phyloP scores from a whole-genome alignment of 2,797 vertebrate species.

The Choloepus didactylus region DNA sequence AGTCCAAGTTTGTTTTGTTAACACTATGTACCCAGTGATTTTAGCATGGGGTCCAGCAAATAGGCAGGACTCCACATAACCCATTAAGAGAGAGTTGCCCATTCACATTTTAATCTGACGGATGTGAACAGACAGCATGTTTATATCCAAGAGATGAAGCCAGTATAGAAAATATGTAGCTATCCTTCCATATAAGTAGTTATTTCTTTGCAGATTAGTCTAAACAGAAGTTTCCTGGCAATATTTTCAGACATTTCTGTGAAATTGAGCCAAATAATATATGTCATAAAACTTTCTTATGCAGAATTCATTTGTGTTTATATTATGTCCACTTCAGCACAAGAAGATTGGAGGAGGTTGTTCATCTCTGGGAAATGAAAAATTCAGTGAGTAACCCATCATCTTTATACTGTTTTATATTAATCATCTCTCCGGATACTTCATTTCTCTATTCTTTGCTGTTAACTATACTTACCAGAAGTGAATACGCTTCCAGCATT shows the following conservation, averaged over 20 bases:
- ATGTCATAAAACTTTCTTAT: slow-evolving; percentile 58
- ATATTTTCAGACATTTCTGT: slow-evolving; percentile 67
- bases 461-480: slow-evolving; percentile 46
- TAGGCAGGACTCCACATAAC: background rate
- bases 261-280: slow-evolving; percentile 63
- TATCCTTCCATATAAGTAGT: slow-evolving; percentile 58
- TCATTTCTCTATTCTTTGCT: slow-evolving; percentile 66
- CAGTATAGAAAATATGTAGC: slow-evolving; percentile 69
- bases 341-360: slow-evolving; percentile 29
- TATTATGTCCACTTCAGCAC: slow-evolving; percentile 26
- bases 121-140: background rate
- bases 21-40: background rate
- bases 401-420: slow-evolving; percentile 40
- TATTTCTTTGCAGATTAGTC: slow-evolving; percentile 71
- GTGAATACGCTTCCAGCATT: slow-evolving; percentile 64
- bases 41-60: background rate
- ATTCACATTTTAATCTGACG: slow-evolving; percentile 17
- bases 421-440: slow-evolving; percentile 56
- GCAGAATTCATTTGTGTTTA: slow-evolving; percentile 73
- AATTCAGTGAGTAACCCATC: slow-evolving; percentile 41
- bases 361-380: slow-evolving; percentile 52
- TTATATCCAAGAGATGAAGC: slow-evolving; percentile 31
- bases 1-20: background rate
- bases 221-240: slow-evolving; percentile 77
- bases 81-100: background rate